phyloP scores from a whole-genome alignment of 2,113 vertebrate genomes.

The Hippocampus mohnikei region DNA sequence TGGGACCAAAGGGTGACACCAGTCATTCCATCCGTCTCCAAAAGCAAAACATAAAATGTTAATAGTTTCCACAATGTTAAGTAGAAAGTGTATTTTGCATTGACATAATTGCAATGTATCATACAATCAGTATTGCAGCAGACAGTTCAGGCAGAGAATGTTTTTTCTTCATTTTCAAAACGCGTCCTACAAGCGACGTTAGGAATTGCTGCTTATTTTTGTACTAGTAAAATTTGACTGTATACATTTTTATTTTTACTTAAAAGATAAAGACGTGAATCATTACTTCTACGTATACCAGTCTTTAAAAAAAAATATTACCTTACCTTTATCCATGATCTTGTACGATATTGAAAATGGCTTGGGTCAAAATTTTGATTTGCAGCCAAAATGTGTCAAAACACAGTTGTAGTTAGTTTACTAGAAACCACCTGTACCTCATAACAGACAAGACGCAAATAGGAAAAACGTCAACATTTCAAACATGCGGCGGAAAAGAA shows the following conservation, averaged over 20 bases:
- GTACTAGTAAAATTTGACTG: too few species aligned
- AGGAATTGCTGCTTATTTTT: too few species aligned
- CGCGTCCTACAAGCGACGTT: too few species aligned
- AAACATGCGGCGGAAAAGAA: not conserved
- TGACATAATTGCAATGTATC: too few species aligned
- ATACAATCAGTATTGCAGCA: too few species aligned
- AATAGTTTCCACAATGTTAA: not conserved
- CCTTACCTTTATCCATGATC: slow-evolving; percentile 61
- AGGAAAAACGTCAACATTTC: slow-evolving; percentile 10
- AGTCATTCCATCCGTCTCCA: not conserved
- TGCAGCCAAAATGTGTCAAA: not conserved
- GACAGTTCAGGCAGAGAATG: too few species aligned
- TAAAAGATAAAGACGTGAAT: too few species aligned
- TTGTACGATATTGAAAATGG: not conserved
- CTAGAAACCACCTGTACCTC: not conserved
- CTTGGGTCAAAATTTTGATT: not conserved
- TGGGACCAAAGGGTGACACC: not conserved
- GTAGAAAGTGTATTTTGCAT: too few species aligned
- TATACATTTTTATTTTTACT: too few species aligned
- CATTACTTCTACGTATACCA: too few species aligned
- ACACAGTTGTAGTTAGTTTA: not conserved
- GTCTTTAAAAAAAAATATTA: not conserved
- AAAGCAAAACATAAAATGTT: not conserved
- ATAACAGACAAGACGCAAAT: too few species aligned
- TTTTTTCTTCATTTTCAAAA: too few species aligned